Evolutionary conservation across 2,888 invertebrate species (phyloP), one percentile per base, ranked within the genome.

Genomic region (Drosophila ustulata): DNA sequence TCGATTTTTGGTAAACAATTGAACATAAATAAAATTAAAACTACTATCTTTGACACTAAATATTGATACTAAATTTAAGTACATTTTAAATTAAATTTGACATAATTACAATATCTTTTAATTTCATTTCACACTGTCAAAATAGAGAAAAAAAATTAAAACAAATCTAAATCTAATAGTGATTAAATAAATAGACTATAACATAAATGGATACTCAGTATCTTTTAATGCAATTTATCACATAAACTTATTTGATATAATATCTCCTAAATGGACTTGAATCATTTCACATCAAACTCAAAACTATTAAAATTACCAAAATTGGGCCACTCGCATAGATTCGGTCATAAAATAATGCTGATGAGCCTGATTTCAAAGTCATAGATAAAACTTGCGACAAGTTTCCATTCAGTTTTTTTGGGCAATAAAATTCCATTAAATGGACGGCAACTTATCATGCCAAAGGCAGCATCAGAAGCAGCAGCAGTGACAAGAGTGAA

Each of bases 401-500:
- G 59, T 56, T 62, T 59, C 66, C 58, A 66, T 71, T 59, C 46
- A 43, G 8, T 53, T 62, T 67, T 49, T 30, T 47, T 64, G 47
- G 43, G 52, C 51, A 65, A 66, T 80, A 63, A 75, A 66, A 75
- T 57, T 47, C 50, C 72, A 82, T 87, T 73, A 80, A 71, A 80
- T 71, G 70, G 73, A 66, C 26, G 61, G 59, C 59, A 72, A 70
- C 66, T 72, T 75, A 76, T 66, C 70, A 58, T 55, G 64, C 53
- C 51, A 23, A 46, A 56, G 53, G 43, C 51, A 34, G 32, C 59
- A 37, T 43, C 34, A 43, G 39, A 5, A 34, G 34, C 34, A 11
- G 11, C 34, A 34, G n/a, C 26, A 55, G 46, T 23, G 39, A 32
- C 62, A 57, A 28, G 45, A 57, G 55, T 59, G 34, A 72, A 78